Evolutionary conservation across 2,888 invertebrate genomes (phyloP), one percentile per base, ranked within the genome.

Genomic region (Stenurella melanura): DNA sequence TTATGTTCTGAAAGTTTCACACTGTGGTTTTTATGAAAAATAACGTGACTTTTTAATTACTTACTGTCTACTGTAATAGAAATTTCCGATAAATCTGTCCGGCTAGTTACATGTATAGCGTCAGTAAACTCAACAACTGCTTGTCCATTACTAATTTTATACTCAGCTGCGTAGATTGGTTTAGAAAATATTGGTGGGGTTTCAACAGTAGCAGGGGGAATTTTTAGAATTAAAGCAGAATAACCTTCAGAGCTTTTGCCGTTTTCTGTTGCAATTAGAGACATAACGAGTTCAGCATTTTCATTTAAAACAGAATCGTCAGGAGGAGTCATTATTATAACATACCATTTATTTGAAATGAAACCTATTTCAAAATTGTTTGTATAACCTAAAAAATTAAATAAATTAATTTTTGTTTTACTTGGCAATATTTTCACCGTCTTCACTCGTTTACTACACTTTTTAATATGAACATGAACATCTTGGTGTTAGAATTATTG

Each of bases 131-230:
- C 26, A 34, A 70, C 54, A 0, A 5, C 38, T 57, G 58, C 34
- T 34, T 58, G 10, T 12, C 21, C 38, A 18, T 21, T 19, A 56
- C 3, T 56, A 19, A 42, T 9, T 19, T n/a, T 42, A 38, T 70
- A 70, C 1, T 19, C 21, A 21, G 70, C 70, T 38, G 7, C 0
- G n/a, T 84, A 85, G 56, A 72, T 75, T 21, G 73, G 38, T 18
- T 80, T 60, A 17, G 73, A 73, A 75, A 85, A 85, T 74, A 69
- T 42, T 9, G 82, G 79, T 18, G 63, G 70, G 11, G 63, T 34
- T 56, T 73, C 66, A 11, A 18, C 61, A 19, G 17, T 34, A 10
- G 56, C 30, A 26, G 69, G 50, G 9, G 77, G 77, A 30, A 80
- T 63, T 66, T 77, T 21, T n/a, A 82, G 67, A 26, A 83, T 73